Base-by-base conservation (phyloP, 2,113 vertebrate genomes). In the Cynopterus brachyotis region DNA sequence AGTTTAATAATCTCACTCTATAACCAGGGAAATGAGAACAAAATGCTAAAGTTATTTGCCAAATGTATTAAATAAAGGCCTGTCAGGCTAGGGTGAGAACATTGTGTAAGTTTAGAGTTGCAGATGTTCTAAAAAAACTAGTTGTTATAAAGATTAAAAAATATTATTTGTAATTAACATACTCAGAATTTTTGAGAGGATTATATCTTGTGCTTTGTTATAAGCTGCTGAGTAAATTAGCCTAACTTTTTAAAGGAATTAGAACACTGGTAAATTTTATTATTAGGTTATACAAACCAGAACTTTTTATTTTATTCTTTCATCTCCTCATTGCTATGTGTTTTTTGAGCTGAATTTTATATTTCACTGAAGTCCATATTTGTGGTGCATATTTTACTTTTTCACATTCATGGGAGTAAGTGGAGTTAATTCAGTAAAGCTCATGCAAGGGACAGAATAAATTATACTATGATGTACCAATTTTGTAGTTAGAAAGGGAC, bases 1-100 rank as follows among this genome's bases (percentile, higher is more conserved):
- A 35, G 2, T 66, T 91, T 94, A 94, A 82, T 83, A 79, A 96
- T 89, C 32, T 82, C 37, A 64, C 42, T 85, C 85, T 86, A 40
- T 62, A 92, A 88, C 24, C 62, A 47, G 11, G 37, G 30, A 84
- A 78, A 91, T 81, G 35, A 78, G n/a, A 89, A 22, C 6, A 84
- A 76, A 96, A 89, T 83, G 53, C 10, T 94, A 42, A 95, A 53
- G 2, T 35, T 82, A 53, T 26, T 85, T 87, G 20, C 20, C 28
- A 50, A 95, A 90, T 67, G 10, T 3, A 62, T 94, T 45, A 69
- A 32, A 30, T 69, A 92, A 92, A 92, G 22, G 20, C 11, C 7
- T 70, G 11, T 78, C 62, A 91, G 35, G 16, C 16, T 69, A 79
- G 6, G 57, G 85, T 60, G 42, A 91, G 13, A 64, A 69, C 5